These are phyloP conservation scores for Oligia fasciuncula DNA, from an alignment of 2,888 invertebrate species.

Conservation along the genomic window DNA sequence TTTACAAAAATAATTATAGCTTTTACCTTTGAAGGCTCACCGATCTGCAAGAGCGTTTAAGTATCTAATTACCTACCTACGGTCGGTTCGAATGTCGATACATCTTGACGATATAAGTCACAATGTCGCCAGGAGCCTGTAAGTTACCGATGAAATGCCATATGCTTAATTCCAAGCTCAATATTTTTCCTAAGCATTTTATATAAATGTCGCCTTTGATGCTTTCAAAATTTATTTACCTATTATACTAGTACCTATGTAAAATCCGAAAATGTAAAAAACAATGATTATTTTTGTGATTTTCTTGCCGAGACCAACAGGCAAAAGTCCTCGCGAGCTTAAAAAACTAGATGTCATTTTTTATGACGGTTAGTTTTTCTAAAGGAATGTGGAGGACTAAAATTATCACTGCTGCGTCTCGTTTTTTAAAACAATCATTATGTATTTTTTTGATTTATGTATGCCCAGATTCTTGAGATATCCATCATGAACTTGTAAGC, in stretches of 20 bases:
- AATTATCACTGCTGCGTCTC: conserved; percentile 35
- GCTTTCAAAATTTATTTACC: conserved; percentile 65
- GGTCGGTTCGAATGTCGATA: conserved; percentile 57
- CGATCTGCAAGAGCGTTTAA: neutral
- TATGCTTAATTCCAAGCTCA: conserved; percentile 64
- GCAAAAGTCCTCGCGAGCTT: conserved; percentile 35
- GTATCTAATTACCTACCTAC: neutral
- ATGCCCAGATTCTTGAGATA: conserved; percentile 57
- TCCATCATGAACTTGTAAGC: conserved; percentile 18
- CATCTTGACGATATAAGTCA: conserved; percentile 50
- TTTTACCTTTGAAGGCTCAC: neutral
- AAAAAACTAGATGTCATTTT: conserved; percentile 49
- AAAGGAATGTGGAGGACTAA: conserved; percentile 31
- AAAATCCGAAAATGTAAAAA: conserved; percentile 48
- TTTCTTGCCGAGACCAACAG: conserved; percentile 44
- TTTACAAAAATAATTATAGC: neutral
- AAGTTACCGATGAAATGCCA: conserved; percentile 66
- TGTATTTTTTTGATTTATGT: conserved; percentile 14
- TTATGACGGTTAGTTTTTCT: conserved; percentile 33
- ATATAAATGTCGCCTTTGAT: conserved; percentile 65
- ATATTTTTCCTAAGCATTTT: conserved; percentile 63
- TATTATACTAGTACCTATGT: conserved; percentile 44
- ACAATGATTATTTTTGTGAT: conserved; percentile 16
- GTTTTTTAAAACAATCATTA: conserved; percentile 9
- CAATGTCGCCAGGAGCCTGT: conserved; percentile 52